A percentile compares a stretch with the other conserved stretches of the same genome.
These are phyloP conservation scores for Grantiella picta DNA, from an alignment of 2,113 vertebrate genomes.

Conservation along the genomic window DNA sequence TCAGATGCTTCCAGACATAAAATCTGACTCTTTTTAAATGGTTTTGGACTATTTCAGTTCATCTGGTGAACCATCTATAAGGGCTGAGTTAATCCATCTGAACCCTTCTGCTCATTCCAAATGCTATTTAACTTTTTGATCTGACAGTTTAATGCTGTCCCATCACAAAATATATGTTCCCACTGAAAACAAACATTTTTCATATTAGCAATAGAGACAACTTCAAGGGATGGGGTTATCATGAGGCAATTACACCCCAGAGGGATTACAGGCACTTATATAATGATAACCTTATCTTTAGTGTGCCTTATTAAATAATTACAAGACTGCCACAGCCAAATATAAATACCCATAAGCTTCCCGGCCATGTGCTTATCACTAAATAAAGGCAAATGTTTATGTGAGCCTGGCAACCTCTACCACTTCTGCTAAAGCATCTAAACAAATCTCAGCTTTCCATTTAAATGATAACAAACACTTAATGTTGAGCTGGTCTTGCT, in stretches of 20 bases:
- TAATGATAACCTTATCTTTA: conserved; percentile 61
- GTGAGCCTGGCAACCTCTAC: neutral
- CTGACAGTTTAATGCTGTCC: conserved; percentile 60
- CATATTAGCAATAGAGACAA: conserved; percentile 40
- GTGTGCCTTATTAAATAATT: conserved; percentile 55
- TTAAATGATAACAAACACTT: neutral
- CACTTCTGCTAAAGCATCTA: neutral
- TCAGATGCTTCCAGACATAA: conserved; percentile 30
- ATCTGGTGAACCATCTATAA: neutral
- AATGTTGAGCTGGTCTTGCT: neutral
- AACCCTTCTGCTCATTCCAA: conserved; percentile 46
- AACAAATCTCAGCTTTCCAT: neutral
- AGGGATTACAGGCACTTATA: conserved; percentile 56
- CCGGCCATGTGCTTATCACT: neutral
- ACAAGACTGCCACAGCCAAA: conserved; percentile 9
- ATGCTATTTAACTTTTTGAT: conserved; percentile 55
- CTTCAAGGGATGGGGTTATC: conserved; percentile 64
- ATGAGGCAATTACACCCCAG: conserved; percentile 52
- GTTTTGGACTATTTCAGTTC: conserved; percentile 18
- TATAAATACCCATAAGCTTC: conserved; percentile 35
- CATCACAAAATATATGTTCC: conserved; percentile 59
- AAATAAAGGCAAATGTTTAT: conserved; percentile 35
- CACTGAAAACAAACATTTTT: conserved; percentile 63
- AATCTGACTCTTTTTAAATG: neutral
- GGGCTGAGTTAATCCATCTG: conserved; percentile 50